Conservation (phyloP, 2,888 invertebrate genomes). For the Petrolisthes cinctipes region DNA sequence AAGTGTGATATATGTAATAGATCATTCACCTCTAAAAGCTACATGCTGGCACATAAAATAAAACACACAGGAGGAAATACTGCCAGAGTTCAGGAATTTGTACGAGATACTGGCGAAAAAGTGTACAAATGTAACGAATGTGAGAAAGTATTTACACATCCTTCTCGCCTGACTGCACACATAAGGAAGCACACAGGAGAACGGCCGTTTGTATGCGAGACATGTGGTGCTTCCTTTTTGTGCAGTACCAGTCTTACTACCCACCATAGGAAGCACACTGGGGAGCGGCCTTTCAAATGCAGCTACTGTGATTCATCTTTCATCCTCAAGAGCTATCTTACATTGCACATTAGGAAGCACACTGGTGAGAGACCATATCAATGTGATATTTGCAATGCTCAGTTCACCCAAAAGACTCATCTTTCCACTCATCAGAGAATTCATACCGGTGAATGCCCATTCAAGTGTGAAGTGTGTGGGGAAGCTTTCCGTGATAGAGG, state of each 20-base stretch:
- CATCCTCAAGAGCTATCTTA: conserved; percentile 54
- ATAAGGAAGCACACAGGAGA: conserved; percentile 58
- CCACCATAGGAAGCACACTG: conserved; percentile 56
- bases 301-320: conserved; percentile 56
- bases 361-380: conserved; percentile 51
- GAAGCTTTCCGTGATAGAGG: conserved; percentile 62
- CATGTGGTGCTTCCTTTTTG: conserved; percentile 51
- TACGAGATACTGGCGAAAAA: conserved; percentile 33
- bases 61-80: conserved; percentile 52
- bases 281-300: conserved; percentile 56
- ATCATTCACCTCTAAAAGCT: conserved; percentile 60
- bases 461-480: conserved; percentile 62
- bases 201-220: conserved; percentile 50
- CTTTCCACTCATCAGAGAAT: conserved; percentile 60
- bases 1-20: conserved; percentile 57
- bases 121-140: conserved; percentile 47
- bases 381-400: conserved; percentile 46
- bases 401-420: conserved; percentile 62
- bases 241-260: conserved; percentile 55
- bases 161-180: conserved; percentile 46
- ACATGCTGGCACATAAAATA: conserved; percentile 59
- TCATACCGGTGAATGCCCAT: conserved; percentile 62
- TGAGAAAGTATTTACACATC: conserved; percentile 48
- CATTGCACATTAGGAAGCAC: conserved; percentile 56
- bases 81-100: conserved; percentile 35